Percentiles rank a stretch among this genome's conserved stretches.
These are phyloP conservation scores for Poicephalus meyeri DNA, from an alignment of 2,113 vertebrate genomes.

Conservation along the genomic window DNA sequence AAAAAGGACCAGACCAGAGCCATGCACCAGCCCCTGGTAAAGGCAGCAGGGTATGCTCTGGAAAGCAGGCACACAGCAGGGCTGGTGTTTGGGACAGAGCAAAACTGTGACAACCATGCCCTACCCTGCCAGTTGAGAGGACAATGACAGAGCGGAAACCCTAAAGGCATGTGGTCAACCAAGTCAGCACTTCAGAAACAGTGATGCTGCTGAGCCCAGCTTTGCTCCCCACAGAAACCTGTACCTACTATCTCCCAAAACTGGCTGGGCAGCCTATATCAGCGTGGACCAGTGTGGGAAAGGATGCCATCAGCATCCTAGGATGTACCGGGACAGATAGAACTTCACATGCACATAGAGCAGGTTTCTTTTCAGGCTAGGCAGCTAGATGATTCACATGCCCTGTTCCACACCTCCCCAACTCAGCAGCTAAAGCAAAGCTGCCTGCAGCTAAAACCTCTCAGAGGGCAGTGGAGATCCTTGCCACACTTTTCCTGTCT, in stretches of 20 bases:
- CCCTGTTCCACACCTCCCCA: not conserved
- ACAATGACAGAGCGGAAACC: not conserved
- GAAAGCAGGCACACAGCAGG: not conserved
- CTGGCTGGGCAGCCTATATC: not conserved
- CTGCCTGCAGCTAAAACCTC: not conserved
- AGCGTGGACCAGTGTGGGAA: not conserved
- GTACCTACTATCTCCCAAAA: not conserved
- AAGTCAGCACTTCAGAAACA: not conserved
- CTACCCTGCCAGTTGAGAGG: not conserved
- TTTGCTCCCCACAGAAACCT: not conserved
- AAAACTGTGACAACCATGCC: not conserved
- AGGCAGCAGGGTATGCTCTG: not conserved
- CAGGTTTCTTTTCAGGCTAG: not conserved
- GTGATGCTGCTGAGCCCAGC: not conserved
- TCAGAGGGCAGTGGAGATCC: conserved; percentile 1
- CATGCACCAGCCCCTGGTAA: not conserved
- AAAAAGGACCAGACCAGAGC: not conserved
- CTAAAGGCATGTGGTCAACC: not conserved
- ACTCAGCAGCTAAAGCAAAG: not conserved
- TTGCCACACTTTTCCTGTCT: conserved; percentile 2
- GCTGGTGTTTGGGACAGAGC: not conserved
- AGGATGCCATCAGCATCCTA: not conserved
- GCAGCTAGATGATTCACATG: not conserved
- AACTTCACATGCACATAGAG: not conserved
- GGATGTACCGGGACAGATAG: not conserved